Conservation (phyloP, 2,888 invertebrate species). For the Drosophila siamana region DNA sequence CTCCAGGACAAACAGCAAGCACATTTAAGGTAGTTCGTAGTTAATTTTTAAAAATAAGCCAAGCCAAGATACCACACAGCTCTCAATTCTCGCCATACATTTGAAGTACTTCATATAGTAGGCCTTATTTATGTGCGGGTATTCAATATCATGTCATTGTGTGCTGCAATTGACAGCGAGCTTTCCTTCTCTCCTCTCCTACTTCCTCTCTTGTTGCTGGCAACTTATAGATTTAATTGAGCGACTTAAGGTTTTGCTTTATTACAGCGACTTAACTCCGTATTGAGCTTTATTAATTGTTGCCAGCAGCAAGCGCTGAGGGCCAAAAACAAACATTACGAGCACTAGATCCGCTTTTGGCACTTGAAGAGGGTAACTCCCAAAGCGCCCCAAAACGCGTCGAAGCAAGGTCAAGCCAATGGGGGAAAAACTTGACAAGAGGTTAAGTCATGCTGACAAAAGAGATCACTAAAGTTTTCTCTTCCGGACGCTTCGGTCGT, state of each 20-base stretch:
- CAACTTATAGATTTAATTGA: slow-evolving; percentile 71
- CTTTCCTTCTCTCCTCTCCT: not conserved
- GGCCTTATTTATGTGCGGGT: slow-evolving; percentile 38
- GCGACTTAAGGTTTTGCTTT: slow-evolving; percentile 73
- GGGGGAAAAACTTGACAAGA: slow-evolving; percentile 29
- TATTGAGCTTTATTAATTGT: slow-evolving; percentile 76
- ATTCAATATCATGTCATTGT: slow-evolving; percentile 57
- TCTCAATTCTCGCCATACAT: slow-evolving; percentile 16
- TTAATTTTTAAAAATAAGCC: slow-evolving; percentile 70
- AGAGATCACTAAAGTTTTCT: slow-evolving; percentile 42
- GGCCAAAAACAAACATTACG: too few relatives aligned
- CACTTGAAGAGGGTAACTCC: slow-evolving; percentile 48
- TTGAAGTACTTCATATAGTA: slow-evolving; percentile 28
- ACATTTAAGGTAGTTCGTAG: slow-evolving; percentile 60
- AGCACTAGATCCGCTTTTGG: slow-evolving; percentile 13
- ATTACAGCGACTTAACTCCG: slow-evolving; percentile 65
- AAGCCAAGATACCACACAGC: slow-evolving; percentile 54
- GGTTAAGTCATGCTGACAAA: slow-evolving; percentile 64
- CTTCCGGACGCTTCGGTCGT: too few relatives aligned
- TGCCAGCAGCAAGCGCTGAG: slow-evolving; percentile 13
- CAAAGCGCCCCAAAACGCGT: slow-evolving; percentile 1
- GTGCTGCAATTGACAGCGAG: slow-evolving; percentile 51
- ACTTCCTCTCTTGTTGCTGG: not conserved
- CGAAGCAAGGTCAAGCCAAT: slow-evolving; percentile 53
- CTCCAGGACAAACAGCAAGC: slow-evolving; percentile 44